Base-by-base conservation (phyloP, 2,113 vertebrate species). In the Aviceda subcristata region DNA sequence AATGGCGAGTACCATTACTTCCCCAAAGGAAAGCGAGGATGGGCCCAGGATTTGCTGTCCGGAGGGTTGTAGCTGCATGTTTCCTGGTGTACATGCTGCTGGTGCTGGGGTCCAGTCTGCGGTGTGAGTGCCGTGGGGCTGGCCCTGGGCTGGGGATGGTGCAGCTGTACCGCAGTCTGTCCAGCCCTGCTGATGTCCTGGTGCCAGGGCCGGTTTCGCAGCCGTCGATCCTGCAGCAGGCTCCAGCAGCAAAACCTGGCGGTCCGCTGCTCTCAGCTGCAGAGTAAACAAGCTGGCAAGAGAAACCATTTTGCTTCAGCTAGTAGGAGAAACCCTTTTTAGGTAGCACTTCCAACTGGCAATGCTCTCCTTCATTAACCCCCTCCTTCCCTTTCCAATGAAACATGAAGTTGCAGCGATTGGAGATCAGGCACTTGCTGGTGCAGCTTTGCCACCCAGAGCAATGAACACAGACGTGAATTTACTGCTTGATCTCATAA, bases 271-370 rank as follows among this genome's bases (percentile, higher is more conserved):
- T 90, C 95, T 96, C 96, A 97, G 96, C 97, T 96, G 97, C 95
- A 95, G 92, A 95, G 95, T 95, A 96, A 97, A 97, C 96, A 96
- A 96, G 95, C 96, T 95, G 97, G 97, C 96, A 97, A 95, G 96
- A 95, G 97, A 97, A 97, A 97, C 97, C 96, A 96, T 96, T 97
- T 97, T 97, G 97, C 95, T 95, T 97, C 94, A 97, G 97, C 97
- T 97, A 71, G 95, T 69, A 96, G 96, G 97, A 96, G 94, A 96
- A 97, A 96, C 96, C 97, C 92, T 97, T 96, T 97, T 96, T 96
- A 97, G 97, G 94, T 92, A 97, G 96, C 96, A 97, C 96, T 96
- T 97, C 96, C 92, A 97, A 97, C 95, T 97, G 97, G 95, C 97
- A 97, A 73, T 50, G 90, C 90, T 96, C 82, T 96, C 88, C 95